phyloP scores from a whole-genome alignment of 2,888 invertebrate species.

The Cacoxenus indagator region DNA sequence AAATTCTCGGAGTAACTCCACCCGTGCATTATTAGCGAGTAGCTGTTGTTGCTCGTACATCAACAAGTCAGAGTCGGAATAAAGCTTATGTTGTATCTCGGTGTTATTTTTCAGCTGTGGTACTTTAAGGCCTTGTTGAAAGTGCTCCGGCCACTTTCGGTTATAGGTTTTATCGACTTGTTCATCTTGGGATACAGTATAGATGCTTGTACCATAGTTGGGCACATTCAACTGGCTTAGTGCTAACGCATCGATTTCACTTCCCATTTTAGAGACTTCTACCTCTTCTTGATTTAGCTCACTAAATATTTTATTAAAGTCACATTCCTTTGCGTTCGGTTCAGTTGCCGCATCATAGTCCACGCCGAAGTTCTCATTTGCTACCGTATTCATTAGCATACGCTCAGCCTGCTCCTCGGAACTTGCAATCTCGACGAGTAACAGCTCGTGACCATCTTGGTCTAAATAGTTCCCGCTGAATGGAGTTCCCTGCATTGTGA shows the following conservation, averaged over 20 bases:
- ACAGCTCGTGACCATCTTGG: constrained; percentile 30
- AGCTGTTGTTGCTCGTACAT: constrained; percentile 55
- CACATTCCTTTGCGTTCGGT: constrained; percentile 41
- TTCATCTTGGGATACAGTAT: neutral
- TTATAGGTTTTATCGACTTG: neutral
- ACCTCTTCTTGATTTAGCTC: constrained; percentile 43
- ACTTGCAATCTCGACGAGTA: constrained; percentile 35
- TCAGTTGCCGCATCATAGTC: constrained; percentile 8
- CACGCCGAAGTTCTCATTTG: neutral
- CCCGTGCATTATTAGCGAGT: constrained; percentile 55
- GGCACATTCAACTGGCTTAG: constrained; percentile 21
- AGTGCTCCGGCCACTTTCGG: neutral
- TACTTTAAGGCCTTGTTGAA: neutral
- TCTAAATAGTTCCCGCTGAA: constrained; percentile 24
- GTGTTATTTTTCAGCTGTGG: constrained; percentile 7
- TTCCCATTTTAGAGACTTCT: constrained; percentile 4
- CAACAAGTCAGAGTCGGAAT: constrained; percentile 53
- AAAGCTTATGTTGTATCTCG: constrained; percentile 39
- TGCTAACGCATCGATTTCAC: neutral
- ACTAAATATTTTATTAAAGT: constrained; percentile 53
- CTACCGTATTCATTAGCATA: constrained; percentile 12
- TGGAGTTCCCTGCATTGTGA: constrained; percentile 8
- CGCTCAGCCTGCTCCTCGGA: constrained; percentile 23
- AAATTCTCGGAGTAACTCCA: constrained; percentile 56
- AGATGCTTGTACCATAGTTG: too few species aligned